These are phyloP conservation scores for Leistus spinibarbis DNA, from an alignment of 2,888 invertebrate species.

Conservation along the genomic window DNA sequence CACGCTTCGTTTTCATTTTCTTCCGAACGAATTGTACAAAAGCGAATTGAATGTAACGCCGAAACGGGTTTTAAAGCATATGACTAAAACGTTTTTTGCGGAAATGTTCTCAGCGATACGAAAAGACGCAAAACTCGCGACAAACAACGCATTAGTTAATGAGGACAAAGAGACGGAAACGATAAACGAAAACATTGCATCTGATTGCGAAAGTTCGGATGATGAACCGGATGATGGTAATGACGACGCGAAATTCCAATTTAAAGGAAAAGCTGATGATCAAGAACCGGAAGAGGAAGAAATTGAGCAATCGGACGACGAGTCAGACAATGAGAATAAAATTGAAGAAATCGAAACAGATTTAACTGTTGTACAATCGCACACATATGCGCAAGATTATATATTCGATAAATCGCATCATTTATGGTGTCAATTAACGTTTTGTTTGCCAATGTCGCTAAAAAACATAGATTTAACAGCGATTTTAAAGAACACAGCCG, in stretches of 20 bases:
- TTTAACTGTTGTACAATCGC: slow-evolving; percentile 52
- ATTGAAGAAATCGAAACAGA: slow-evolving; percentile 44
- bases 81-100: slow-evolving; percentile 75
- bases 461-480: slow-evolving; percentile 78
- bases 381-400: slow-evolving; percentile 62
- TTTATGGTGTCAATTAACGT: slow-evolving; percentile 84
- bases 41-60: slow-evolving; percentile 75
- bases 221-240: slow-evolving; percentile 64
- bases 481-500: slow-evolving; percentile 72
- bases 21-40: slow-evolving; percentile 76
- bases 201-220: slow-evolving; percentile 65
- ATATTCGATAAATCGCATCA: slow-evolving; percentile 76
- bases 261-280: slow-evolving; percentile 55
- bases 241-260: slow-evolving; percentile 55
- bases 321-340: slow-evolving; percentile 55
- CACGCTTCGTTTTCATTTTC: slow-evolving; percentile 72
- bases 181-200: slow-evolving; percentile 49
- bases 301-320: slow-evolving; percentile 63
- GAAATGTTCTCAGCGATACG: slow-evolving; percentile 68
- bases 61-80: slow-evolving; percentile 69
- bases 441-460: slow-evolving; percentile 66
- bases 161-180: slow-evolving; percentile 57
- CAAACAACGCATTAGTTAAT: slow-evolving; percentile 58
- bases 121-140: slow-evolving; percentile 63
- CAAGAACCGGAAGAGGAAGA: slow-evolving; percentile 61